Evolutionary conservation across 2,797 vertebrate genomes (phyloP).

Genomic region (Syngnathus rostellatus): DNA sequence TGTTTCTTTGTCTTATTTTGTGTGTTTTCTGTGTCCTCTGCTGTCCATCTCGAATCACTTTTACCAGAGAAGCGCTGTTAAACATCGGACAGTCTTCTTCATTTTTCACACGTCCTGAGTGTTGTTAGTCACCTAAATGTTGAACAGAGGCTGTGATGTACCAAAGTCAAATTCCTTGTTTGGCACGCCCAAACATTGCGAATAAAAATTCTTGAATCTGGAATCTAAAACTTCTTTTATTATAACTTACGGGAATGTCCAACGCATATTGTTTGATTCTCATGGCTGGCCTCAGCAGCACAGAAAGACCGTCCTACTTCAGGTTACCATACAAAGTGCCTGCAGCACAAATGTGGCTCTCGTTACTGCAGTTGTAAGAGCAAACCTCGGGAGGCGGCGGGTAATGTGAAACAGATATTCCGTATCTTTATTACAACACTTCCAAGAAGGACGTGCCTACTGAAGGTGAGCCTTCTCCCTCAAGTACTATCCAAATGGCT

Average conservation of each 20-base stretch:
- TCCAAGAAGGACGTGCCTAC: slow-evolving; percentile 47
- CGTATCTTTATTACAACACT: slow-evolving; percentile 49
- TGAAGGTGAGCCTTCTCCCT: slow-evolving; percentile 42
- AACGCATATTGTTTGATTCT: background rate
- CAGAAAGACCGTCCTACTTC: slow-evolving; percentile 20
- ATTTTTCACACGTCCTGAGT: too few species aligned
- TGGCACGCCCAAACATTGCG: too few species aligned
- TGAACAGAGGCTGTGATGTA: too few species aligned
- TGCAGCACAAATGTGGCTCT: slow-evolving; percentile 61
- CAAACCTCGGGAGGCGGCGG: slow-evolving; percentile 45
- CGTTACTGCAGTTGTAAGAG: slow-evolving; percentile 56
- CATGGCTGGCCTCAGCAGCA: background rate
- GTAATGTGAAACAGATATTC: slow-evolving; percentile 66
- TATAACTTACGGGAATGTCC: background rate
- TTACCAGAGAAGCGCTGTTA: too few species aligned
- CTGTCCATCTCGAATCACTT: too few species aligned
- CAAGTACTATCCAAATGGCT: slow-evolving; percentile 49
- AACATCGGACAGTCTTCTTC: too few species aligned
- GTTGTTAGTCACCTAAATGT: too few species aligned
- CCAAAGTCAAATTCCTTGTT: too few species aligned
- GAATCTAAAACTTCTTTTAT: background rate
- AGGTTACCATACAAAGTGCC: slow-evolving; percentile 42
- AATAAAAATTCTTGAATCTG: too few species aligned
- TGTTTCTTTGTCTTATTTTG: too few species aligned
- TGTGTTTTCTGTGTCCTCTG: too few species aligned